Conservation (phyloP, 2,888 invertebrate genomes). For the Trissoscelio sp. region DNA sequence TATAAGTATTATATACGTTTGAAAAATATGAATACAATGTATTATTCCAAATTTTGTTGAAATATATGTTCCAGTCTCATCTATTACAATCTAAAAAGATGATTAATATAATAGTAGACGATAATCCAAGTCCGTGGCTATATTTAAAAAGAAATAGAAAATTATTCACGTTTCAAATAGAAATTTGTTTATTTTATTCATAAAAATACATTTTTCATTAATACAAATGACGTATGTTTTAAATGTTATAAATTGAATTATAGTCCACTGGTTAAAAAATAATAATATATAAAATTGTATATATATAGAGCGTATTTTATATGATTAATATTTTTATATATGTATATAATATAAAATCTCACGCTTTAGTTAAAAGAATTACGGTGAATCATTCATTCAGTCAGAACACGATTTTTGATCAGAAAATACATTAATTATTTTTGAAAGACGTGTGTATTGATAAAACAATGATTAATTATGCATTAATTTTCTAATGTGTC, state of each 20-base stretch:
- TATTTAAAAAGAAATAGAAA: no score
- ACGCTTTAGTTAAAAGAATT: constrained; percentile 11
- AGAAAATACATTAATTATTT: constrained; percentile 21
- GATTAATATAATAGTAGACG: background rate
- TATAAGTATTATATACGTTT: no score
- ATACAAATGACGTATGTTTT: no score
- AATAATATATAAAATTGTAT: constrained; percentile 1
- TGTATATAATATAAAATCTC: constrained; percentile 4
- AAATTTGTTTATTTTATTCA: background rate
- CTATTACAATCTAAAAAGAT: background rate
- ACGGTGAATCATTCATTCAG: constrained; percentile 32
- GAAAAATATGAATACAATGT: no score
- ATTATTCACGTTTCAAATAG: background rate
- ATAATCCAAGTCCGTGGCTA: background rate
- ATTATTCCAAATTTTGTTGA: no score
- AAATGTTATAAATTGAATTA: background rate
- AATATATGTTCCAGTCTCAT: background rate
- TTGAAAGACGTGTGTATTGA: background rate
- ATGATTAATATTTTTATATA: background rate
- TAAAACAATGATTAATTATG: constrained; percentile 27
- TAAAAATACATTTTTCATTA: no score
- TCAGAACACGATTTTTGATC: constrained; percentile 19
- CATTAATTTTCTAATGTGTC: constrained; percentile 8
- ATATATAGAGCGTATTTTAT: background rate
- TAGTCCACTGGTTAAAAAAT: background rate